Percentiles rank a stretch among this genome's conserved stretches.
Evolutionary conservation across 2,797 vertebrate species (phyloP).

Genomic region (Sebastes dallii): DNA sequence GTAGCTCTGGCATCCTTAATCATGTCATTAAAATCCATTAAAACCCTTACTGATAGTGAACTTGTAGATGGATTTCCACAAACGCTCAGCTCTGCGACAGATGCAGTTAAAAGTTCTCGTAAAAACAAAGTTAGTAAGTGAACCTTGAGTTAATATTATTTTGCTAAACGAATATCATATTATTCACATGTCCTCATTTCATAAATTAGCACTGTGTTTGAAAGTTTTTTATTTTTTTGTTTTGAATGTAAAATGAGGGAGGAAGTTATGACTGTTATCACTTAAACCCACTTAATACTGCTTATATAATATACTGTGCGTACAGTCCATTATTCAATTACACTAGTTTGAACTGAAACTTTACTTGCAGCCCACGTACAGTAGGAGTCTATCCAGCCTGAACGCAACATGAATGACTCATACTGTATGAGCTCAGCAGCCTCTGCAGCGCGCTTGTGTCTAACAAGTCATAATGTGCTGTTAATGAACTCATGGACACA

Average conservation of each 20-base stretch:
- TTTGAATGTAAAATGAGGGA: conserved; percentile 9
- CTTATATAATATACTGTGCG: neutral
- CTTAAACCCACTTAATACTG: neutral
- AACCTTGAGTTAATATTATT: neutral
- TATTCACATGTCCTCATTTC: neutral
- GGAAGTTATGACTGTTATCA: neutral
- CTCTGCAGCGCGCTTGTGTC: conserved; percentile 31
- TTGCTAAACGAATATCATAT: neutral
- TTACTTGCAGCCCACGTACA: conserved; percentile 21
- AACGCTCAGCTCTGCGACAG: neutral
- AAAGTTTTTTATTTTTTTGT: neutral
- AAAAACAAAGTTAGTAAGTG: no score
- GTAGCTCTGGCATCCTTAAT: neutral
- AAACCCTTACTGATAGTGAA: neutral
- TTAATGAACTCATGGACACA: conserved; percentile 78
- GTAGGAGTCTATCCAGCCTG: neutral
- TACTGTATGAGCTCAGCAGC: neutral
- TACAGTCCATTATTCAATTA: conserved; percentile 26
- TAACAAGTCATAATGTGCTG: conserved; percentile 73
- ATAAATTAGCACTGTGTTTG: no score
- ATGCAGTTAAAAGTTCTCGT: neutral
- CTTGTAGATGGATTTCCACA: neutral
- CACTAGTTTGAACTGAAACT: conserved; percentile 15
- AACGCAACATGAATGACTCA: conserved; percentile 37
- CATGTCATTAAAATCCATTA: neutral